Percentiles rank a stretch among this genome's conserved stretches.
These are phyloP conservation scores for Stichopus chloronotus DNA, from an alignment of 35 echinoderm and acorn worm genomes.

Conservation along the genomic window DNA sequence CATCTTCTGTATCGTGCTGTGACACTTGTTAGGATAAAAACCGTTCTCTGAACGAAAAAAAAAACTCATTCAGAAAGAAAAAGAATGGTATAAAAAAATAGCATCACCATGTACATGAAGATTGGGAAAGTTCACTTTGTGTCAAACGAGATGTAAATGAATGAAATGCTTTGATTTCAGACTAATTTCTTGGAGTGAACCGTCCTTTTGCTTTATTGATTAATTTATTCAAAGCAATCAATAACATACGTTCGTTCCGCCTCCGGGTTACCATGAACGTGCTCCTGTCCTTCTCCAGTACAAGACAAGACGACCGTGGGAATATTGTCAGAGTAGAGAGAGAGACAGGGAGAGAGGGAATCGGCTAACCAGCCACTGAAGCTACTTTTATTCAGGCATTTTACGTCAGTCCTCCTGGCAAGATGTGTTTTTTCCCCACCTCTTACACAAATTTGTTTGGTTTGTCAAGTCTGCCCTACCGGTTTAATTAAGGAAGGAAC, in stretches of 20 bases:
- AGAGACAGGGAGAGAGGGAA: background rate
- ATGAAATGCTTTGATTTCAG: background rate
- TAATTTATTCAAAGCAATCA: constrained; percentile 50
- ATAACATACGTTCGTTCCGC: background rate
- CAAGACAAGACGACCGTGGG: background rate
- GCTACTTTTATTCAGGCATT: background rate
- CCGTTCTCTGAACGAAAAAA: too few species aligned
- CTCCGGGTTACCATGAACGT: background rate
- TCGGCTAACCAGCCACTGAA: too few species aligned
- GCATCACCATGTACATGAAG: too few species aligned
- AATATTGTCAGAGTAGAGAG: background rate
- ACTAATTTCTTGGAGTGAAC: constrained; percentile 36
- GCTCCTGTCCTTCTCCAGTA: too few species aligned
- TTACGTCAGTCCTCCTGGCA: background rate
- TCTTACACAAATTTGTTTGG: too few species aligned
- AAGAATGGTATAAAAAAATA: too few species aligned
- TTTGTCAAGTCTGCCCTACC: too few species aligned
- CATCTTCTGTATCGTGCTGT: too few species aligned
- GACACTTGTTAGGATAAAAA: too few species aligned
- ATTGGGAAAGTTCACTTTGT: background rate
- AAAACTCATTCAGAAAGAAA: too few species aligned
- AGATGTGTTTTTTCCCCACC: background rate
- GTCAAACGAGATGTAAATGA: background rate
- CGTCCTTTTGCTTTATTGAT: constrained; percentile 37
- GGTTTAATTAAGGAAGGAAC: too few species aligned